Evolutionary conservation across 2,888 invertebrate genomes (phyloP).

Genomic region (Cheilosia soror): DNA sequence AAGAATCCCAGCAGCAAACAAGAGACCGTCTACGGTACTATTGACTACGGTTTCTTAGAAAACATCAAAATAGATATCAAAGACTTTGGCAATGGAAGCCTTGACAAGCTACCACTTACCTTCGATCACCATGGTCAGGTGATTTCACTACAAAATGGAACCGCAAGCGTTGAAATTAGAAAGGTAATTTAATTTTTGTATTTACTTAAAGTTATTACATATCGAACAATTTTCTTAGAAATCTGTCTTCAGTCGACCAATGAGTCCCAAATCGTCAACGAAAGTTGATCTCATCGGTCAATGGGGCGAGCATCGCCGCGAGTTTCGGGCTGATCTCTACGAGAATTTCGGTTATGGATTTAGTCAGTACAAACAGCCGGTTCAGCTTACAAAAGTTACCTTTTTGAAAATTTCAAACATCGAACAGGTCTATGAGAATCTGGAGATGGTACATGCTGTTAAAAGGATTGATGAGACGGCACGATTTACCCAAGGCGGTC

Average conservation of each 20-base stretch:
- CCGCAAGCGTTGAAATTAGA: constrained; percentile 79
- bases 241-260: constrained; percentile 80
- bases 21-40: constrained; percentile 80
- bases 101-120: constrained; percentile 78
- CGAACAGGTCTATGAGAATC: constrained; percentile 80
- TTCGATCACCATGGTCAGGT: constrained; percentile 80
- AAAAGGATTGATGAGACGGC: constrained; percentile 65
- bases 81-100: constrained; percentile 74
- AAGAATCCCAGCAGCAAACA: constrained; percentile 79
- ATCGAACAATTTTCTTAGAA: constrained; percentile 71
- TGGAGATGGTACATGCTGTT: constrained; percentile 77
- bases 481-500: constrained; percentile 48
- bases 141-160: constrained; percentile 78
- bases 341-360: constrained; percentile 81
- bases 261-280: constrained; percentile 79
- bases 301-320: constrained; percentile 80
- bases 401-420: constrained; percentile 79
- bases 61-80: constrained; percentile 79
- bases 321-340: constrained; percentile 80
- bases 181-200: constrained; percentile 71
- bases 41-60: constrained; percentile 80
- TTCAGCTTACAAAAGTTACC: constrained; percentile 77
- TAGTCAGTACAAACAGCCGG: constrained; percentile 77
- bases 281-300: constrained; percentile 81
- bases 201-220: neutral